Conservation (phyloP, 2,888 invertebrate genomes). For the Taenaris catops region DNA sequence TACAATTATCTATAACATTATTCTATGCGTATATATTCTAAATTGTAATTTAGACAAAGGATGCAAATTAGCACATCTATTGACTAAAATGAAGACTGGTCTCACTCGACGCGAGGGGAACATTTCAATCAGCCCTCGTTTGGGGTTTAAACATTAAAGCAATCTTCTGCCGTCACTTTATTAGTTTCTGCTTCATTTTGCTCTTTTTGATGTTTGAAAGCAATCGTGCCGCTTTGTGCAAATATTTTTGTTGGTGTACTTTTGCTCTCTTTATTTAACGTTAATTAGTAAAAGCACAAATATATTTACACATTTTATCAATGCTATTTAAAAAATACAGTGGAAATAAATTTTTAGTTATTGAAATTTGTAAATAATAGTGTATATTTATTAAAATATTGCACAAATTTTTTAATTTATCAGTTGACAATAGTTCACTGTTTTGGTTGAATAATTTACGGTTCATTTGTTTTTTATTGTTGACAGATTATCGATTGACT, state of each 20-base stretch:
- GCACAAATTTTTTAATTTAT: too few relatives aligned
- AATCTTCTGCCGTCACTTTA: constrained; percentile 71
- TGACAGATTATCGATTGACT: too few relatives aligned
- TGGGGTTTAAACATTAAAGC: constrained; percentile 71
- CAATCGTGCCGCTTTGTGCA: constrained; percentile 51
- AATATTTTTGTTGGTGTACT: constrained; percentile 35
- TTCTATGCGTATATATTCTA: constrained; percentile 22
- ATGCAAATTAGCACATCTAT: constrained; percentile 76
- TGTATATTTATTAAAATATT: too few relatives aligned
- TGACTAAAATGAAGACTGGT: constrained; percentile 64
- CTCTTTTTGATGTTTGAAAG: constrained; percentile 69
- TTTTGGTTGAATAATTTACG: too few relatives aligned
- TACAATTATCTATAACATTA: too few relatives aligned
- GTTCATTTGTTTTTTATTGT: too few relatives aligned
- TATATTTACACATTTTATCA: neutral
- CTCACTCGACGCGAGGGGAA: constrained; percentile 60
- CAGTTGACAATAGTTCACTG: too few relatives aligned
- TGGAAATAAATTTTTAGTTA: too few relatives aligned
- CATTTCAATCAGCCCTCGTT: constrained; percentile 69
- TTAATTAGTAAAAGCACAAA: constrained; percentile 4
- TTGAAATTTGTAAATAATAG: too few relatives aligned
- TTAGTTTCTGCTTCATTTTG: constrained; percentile 68
- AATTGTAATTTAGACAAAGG: constrained; percentile 38
- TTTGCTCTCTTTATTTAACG: constrained; percentile 25
- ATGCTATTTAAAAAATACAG: neutral